Base-by-base conservation (phyloP, 2,113 vertebrate species). In the Lamprologus sp. region DNA sequence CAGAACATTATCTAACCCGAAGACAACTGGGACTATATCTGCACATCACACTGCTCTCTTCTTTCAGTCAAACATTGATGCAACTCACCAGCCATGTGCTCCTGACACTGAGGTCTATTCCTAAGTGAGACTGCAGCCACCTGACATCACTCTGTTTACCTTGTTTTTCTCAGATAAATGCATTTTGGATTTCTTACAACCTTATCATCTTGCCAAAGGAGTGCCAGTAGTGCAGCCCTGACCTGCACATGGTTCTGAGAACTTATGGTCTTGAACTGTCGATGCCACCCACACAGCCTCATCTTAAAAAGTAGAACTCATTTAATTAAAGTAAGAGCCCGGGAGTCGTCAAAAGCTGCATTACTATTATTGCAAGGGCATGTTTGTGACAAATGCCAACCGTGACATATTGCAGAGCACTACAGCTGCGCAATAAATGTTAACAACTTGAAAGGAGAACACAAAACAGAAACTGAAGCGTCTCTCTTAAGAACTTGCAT, bases 271-370 rank as follows among this genome's bases (percentile, higher is more conserved):
- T 23, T 45, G 42, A 70, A 82, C 83, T 21, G 68, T 51, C 79
- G 83, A 86, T 80, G 4, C 51, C 49, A 7, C 53, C 6, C 37
- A 42, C 84, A 51, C 73, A 58, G 73, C 88, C 83, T 47, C 81
- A 14, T 88, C 83, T 82, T 63, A 56, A 90, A 87, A 84, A 84
- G 58, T 85, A 54, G 54, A 84, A 77, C 40, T 33, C 42, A 40
- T 93, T 94, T 93, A 87, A 96, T 95, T 93, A 95, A 84, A 82
- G 87, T 95, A 93, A 96, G 82, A 95, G 94, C 94, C 90, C 73
- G 1, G 65, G 82, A 91, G 86, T 91, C 87, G 58, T 93, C 91
- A 86, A 87, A 91, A 83, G 77, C 87, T 94, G 92, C 95, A 94
- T 93, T 93, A 94, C 91, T 89, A 75, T 94, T 93, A 95, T 94